These are phyloP conservation scores for Lutjanus erythropterus DNA, from an alignment of 2,113 vertebrate species.

Conservation along the genomic window DNA sequence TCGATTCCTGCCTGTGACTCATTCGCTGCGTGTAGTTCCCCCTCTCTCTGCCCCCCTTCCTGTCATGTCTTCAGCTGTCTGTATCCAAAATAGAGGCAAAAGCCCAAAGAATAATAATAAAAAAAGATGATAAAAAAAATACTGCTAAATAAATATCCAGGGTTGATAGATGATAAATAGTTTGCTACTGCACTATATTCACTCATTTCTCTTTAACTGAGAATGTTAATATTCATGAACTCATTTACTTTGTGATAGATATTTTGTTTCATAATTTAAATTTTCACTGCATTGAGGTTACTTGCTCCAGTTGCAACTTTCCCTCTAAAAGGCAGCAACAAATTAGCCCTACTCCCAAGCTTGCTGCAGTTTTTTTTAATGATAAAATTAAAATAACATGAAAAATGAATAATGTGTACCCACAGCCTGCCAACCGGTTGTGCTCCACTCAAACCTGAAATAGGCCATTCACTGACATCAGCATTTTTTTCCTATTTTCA, in stretches of 20 bases:
- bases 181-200: conserved; percentile 3
- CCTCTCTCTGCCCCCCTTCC: no score
- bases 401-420: conserved; percentile 61
- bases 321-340: conserved; percentile 16
- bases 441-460: conserved; percentile 31
- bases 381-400: conserved; percentile 48
- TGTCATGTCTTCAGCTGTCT: no score
- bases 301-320: conserved; percentile 40
- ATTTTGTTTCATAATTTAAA: conserved; percentile 13
- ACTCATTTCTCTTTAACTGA: neutral
- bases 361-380: conserved; percentile 12
- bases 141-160: neutral
- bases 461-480: conserved; percentile 45
- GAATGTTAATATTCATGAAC: conserved; percentile 33
- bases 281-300: neutral
- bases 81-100: no score
- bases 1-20: no score
- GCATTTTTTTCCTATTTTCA: conserved; percentile 44
- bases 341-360: conserved; percentile 22
- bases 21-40: no score
- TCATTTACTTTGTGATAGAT: conserved; percentile 16
- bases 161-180: neutral
- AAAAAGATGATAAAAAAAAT: neutral
- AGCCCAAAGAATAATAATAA: no score
- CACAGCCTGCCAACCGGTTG: conserved; percentile 19